Evolutionary conservation across 2,797 vertebrate species (phyloP), one percentile per base, ranked within the genome.

Genomic region (Hyperoplus immaculatus): DNA sequence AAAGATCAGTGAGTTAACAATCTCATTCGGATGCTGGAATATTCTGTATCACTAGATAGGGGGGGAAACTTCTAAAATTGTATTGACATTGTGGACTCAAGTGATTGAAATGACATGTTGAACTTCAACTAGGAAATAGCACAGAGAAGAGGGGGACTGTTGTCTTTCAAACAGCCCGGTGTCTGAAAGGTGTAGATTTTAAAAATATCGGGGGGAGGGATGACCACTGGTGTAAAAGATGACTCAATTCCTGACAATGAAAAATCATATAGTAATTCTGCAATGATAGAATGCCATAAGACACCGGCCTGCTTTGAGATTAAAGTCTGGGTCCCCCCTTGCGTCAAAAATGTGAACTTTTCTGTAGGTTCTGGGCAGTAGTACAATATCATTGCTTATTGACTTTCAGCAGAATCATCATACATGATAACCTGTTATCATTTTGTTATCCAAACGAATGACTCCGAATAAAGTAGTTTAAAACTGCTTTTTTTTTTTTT

Each of bases 81-180:
- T 51, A 3, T 53, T 57, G 8, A 63, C n/a, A 55, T 29, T 29
- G 18, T 56, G 15, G 15, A 56, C 56, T 68, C 1, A 59, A 29
- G 10, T 68, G 15, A 60, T 21, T 36, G 15, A 9, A 41, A 55
- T 56, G 51, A 45, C 3, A 14, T 38, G 8, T 69, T 54, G 47
- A 29, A 16, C 14, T 43, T 45, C 6, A 70, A 59, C 15, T 11
- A 67, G 16, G 7, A 73, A 58, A 64, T 62, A 39, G 15, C 68
- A 14, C 51, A n/a, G 60, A 55, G 12, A 54, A 46, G 8, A 39
- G 18, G 38, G 15, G 47, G 18, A 67, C 50, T 75, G 41, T 78
- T 77, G 0, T 77, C n/a, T 47, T 36, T 77, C 53, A 73, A 88
- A 75, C 81, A 86, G 73, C 64, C 84, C 81, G 84, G 84, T 82